phyloP scores from a whole-genome alignment of 2,888 invertebrate species.

The Parapristionchus giblindavisi region DNA sequence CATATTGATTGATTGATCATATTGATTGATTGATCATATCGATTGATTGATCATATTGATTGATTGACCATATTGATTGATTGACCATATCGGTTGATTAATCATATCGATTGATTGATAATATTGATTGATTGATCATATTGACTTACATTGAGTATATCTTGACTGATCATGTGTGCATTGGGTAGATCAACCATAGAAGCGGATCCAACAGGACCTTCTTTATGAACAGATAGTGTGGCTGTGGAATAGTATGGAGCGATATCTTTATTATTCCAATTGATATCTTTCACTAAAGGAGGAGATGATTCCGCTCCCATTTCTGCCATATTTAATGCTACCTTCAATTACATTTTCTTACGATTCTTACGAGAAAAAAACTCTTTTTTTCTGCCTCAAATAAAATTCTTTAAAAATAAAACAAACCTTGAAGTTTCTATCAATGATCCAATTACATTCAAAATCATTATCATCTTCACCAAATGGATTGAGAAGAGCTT shows the following conservation, averaged over 20 bases:
- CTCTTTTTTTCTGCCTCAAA: constrained; percentile 3
- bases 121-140: not conserved
- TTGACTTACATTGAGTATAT: not conserved
- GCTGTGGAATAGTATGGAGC: constrained; percentile 22
- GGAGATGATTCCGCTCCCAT: constrained; percentile 29
- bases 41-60: no score
- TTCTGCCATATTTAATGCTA: constrained; percentile 30
- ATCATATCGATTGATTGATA: not conserved
- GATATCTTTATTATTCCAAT: constrained; percentile 22
- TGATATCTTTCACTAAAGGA: constrained; percentile 9
- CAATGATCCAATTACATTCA: constrained; percentile 41
- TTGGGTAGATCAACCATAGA: not conserved
- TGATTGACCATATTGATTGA: no score
- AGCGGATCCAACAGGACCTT: constrained; percentile 26
- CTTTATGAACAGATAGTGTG: constrained; percentile 9
- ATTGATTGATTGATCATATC: no score
- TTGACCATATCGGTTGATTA: constrained; percentile 10
- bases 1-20: no score
- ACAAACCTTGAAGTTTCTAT: constrained; percentile 26
- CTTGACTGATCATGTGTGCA: not conserved
- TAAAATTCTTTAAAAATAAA: not conserved
- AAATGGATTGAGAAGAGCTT: constrained; percentile 40
- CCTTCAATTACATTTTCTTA: not conserved
- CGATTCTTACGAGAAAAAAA: not conserved
- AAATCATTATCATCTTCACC: constrained; percentile 40